Base-by-base conservation (phyloP, 2,113 vertebrate species). In the Ochotona princeps region DNA sequence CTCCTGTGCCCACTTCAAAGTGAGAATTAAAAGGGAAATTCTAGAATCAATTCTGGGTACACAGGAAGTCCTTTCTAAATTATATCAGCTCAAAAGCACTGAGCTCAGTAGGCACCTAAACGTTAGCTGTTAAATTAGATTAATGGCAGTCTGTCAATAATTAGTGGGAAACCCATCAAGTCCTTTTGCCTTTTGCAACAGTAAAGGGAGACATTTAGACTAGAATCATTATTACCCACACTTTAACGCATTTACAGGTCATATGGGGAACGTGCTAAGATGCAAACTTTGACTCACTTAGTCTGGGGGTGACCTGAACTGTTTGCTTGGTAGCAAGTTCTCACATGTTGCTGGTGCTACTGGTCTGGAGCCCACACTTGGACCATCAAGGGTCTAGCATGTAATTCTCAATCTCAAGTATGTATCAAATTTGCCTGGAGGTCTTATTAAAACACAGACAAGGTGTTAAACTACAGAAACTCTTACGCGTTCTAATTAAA, bases 21-120 rank as follows among this genome's bases (percentile, higher is more conserved):
- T 88, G 35, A 86, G 66, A 78, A 88, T 76, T 85, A 83, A 93
- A 82, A 38, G 49, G n/a, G 26, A 88, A 93, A 92, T 47, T 44
- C 21, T 54, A 78, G 47, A 14, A 3, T 2, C 44, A 44, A 8
- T 20, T 38, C n/a, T 4, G 26, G 21, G n/a, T 15, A 60, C 30
- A 47, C 0, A 44, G 38, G 30, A 87, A 65, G 2, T 32, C 38
- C 21, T 67, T 67, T 51, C 49, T 79, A 70, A 75, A 70, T 8
- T 9, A 35, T 2, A 73, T 54, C 1, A 65, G 21, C 35, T 86
- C 65, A 30, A 60, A 47, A 32, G 63, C 70, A 47, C 76, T 54
- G 63, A 60, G 8, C 21, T 70, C 76, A 86, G 35, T 47, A 89
- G 57, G 28, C 15, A 47, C 23, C 51, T 32, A 67, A 83, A 84